A percentile compares a stretch with the other conserved stretches of the same genome.
Evolutionary conservation across 2,888 invertebrate species (phyloP).

Genomic region (Cephus spinipes): DNA sequence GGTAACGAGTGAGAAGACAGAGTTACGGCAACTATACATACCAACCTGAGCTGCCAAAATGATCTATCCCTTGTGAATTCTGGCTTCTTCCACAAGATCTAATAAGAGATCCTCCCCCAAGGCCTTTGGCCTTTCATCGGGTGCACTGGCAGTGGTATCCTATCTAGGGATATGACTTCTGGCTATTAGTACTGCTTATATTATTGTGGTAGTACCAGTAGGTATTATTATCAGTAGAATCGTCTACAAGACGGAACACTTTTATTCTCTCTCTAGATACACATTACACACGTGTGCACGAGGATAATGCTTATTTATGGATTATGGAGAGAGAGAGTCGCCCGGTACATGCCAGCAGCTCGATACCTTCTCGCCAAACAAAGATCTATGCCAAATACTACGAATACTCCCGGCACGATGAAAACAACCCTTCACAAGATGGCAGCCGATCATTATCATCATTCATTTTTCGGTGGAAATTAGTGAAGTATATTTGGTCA

Average conservation of each 20-base stretch:
- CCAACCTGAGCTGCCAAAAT: not conserved
- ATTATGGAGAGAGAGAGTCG: constrained; percentile 45
- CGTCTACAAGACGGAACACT: not conserved
- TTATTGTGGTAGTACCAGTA: not conserved
- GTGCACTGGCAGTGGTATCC: constrained; percentile 28
- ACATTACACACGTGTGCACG: constrained; percentile 10
- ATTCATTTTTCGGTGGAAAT: not conserved
- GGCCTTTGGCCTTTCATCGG: constrained; percentile 53
- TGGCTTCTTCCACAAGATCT: constrained; percentile 33
- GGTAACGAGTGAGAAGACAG: not conserved
- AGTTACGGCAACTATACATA: not conserved
- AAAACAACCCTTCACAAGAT: constrained; percentile 13
- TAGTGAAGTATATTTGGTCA: not conserved
- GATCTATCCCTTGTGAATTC: constrained; percentile 1
- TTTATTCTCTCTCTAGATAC: not conserved
- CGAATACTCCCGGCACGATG: constrained; percentile 14
- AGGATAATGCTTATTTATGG: constrained; percentile 55
- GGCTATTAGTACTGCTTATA: not conserved
- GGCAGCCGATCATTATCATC: not conserved
- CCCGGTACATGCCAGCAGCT: constrained; percentile 35
- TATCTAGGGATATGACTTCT: not conserved
- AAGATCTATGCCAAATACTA: constrained; percentile 33
- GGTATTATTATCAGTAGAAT: not conserved
- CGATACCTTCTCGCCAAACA: not conserved
- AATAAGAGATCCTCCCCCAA: constrained; percentile 45